phyloP scores from a whole-genome alignment of 2,113 vertebrate species.

The Carassius carassius region DNA sequence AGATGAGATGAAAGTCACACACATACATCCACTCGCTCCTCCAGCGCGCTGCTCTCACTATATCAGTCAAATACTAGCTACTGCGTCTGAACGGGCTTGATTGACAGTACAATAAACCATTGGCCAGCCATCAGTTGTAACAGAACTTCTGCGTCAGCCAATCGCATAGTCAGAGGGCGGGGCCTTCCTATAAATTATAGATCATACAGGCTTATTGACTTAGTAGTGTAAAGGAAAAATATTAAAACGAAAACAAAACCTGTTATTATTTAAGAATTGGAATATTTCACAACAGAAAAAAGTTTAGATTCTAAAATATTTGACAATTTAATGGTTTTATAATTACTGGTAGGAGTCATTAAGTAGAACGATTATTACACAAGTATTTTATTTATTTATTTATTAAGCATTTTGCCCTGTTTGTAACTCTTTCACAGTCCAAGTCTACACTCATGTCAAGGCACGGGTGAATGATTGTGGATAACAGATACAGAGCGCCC shows the following conservation, averaged over 20 bases:
- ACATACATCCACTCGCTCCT: conserved; percentile 26
- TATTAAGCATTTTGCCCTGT: not conserved
- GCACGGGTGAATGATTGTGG: not conserved
- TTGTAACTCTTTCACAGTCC: not conserved
- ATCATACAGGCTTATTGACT: conserved; percentile 11
- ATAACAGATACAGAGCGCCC: conserved; percentile 23
- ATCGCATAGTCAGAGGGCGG: conserved; percentile 52
- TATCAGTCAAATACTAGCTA: conserved; percentile 61
- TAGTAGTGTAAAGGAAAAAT: not conserved
- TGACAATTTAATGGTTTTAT: not conserved
- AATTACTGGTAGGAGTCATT: not conserved
- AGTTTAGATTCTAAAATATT: not conserved
- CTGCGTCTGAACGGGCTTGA: conserved; percentile 52
- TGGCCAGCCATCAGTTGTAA: conserved; percentile 47
- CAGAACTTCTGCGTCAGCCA: conserved; percentile 51
- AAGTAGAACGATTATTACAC: not conserved
- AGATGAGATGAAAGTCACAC: conserved; percentile 53
- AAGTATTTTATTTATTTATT: not conserved
- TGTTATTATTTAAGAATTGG: not conserved
- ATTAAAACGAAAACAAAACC: not conserved
- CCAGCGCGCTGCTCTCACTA: conserved; percentile 49
- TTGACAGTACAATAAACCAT: conserved; percentile 61
- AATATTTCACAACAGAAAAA: not conserved
- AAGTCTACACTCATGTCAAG: not conserved
- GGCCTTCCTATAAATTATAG: conserved; percentile 5